Evolutionary conservation across 2,113 vertebrate species (phyloP), one percentile per base, ranked within the genome.

Genomic region (Coptodon rendalli): DNA sequence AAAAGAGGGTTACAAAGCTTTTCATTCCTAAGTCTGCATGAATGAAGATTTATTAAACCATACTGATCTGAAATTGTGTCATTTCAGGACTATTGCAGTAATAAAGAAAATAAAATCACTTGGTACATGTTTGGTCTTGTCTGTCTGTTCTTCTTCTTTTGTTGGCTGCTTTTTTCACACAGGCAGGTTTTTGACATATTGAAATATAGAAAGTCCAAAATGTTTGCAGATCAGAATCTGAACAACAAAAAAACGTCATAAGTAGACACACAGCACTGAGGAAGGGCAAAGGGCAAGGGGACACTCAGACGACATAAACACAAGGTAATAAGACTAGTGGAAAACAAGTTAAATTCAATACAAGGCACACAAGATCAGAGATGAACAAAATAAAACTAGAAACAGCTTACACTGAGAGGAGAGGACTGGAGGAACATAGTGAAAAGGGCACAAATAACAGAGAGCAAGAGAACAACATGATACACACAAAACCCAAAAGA

Each of bases 191-290:
- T 34, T 63, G 59, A 63, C 59, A 61, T 61, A 1, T 61, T 19
- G 29, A 61, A 34, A 61, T 61, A 34, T 34, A 19, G 29, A 19
- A 61, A 34, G 29, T 34, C 9, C 59, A 63, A 63, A 63, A 63
- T 63, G 59, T 63, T 34, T 34, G 59, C 29, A 63, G 59, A 34
- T 3, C 36, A 38, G 36, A 4, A 38, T 19, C 59, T 63, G 59
- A 63, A 11, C 9, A 61, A 34, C 29, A 61, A 61, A 61, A 34
- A 61, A 1, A 0, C 8, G 1, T 6, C 29, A 19, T 6, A 61
- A 61, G 57, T 61, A 61, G 57, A 61, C 56, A 59, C 7, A 59
- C 56, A 59, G 56, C 29, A 61, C 29, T 10, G 57, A 34, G 57
- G 57, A 34, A 34, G 29, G 29, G 29, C 57, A 34, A 61, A 61